Conservation (phyloP, 2,113 vertebrate species). For the Python bivittatus region DNA sequence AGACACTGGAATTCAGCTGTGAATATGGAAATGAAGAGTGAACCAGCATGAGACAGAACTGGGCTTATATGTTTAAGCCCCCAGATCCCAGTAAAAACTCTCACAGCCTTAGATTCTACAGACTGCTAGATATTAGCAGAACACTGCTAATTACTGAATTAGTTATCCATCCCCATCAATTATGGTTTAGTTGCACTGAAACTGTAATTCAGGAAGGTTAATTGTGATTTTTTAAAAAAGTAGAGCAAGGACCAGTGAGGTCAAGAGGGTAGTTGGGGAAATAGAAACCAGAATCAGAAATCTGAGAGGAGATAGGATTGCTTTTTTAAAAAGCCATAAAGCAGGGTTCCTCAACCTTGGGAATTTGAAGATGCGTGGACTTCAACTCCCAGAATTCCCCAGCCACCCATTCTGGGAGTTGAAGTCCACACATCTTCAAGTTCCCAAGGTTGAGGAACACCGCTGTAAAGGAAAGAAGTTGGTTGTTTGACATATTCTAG, state of each 20-base stretch:
- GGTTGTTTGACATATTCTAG: neutral
- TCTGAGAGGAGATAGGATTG: neutral
- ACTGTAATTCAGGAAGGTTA: neutral
- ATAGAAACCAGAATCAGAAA: neutral
- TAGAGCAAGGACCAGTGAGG: neutral
- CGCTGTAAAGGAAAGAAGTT: neutral
- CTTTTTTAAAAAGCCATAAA: neutral
- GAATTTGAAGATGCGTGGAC: too few species aligned
- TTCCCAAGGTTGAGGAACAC: too few species aligned
- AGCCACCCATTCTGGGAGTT: too few species aligned
- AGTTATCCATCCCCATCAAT: neutral
- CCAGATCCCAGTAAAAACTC: neutral
- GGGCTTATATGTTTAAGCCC: neutral
- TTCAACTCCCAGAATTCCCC: too few species aligned
- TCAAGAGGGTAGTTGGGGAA: neutral
- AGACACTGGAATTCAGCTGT: too few species aligned
- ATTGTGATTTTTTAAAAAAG: neutral
- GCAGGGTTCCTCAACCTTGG: too few species aligned
- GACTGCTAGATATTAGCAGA: neutral
- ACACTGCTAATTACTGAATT: too few species aligned
- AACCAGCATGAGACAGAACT: neutral
- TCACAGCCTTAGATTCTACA: neutral
- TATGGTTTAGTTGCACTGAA: neutral
- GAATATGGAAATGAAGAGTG: neutral
- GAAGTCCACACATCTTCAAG: too few species aligned